Evolutionary conservation across 2,113 vertebrate genomes (phyloP).

Genomic region (Paedocypris sp.): DNA sequence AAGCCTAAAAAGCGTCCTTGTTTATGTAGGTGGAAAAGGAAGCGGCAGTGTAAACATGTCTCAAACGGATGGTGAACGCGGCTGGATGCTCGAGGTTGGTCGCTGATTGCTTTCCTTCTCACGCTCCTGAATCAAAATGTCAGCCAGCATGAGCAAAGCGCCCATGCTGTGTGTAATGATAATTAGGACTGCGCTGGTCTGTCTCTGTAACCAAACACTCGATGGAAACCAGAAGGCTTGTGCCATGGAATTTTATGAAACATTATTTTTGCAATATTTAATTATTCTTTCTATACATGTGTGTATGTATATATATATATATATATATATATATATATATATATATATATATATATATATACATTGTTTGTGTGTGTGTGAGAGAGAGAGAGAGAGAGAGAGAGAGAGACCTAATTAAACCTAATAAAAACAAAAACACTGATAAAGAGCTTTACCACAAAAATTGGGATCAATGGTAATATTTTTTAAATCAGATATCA

Average conservation of each 20-base stretch:
- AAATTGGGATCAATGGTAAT: too few relatives aligned
- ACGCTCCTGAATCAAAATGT: conserved; percentile 55
- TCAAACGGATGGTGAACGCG: conserved; percentile 40
- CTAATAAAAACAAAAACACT: too few relatives aligned
- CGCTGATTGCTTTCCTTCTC: conserved; percentile 56
- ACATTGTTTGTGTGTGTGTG: too few relatives aligned
- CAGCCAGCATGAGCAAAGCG: conserved; percentile 48
- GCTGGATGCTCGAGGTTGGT: conserved; percentile 40
- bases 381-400: too few relatives aligned
- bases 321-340: too few relatives aligned
- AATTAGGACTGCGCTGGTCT: conserved; percentile 48
- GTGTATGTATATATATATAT: too few relatives aligned
- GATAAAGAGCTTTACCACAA: too few relatives aligned
- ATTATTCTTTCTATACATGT: too few relatives aligned
- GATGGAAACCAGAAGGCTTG: not conserved
- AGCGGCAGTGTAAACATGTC: conserved; percentile 50
- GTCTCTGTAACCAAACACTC: conserved; percentile 21
- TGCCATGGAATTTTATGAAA: not conserved
- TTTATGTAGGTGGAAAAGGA: conserved; percentile 29
- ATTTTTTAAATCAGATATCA: too few relatives aligned
- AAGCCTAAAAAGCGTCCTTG: conserved; percentile 13
- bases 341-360: too few relatives aligned
- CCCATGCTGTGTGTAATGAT: conserved; percentile 40
- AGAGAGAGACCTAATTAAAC: too few relatives aligned
- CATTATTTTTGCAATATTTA: not conserved